Evolutionary conservation across 2,797 vertebrate species (phyloP), one percentile per base, ranked within the genome.

Genomic region (Sebastes flavidus): DNA sequence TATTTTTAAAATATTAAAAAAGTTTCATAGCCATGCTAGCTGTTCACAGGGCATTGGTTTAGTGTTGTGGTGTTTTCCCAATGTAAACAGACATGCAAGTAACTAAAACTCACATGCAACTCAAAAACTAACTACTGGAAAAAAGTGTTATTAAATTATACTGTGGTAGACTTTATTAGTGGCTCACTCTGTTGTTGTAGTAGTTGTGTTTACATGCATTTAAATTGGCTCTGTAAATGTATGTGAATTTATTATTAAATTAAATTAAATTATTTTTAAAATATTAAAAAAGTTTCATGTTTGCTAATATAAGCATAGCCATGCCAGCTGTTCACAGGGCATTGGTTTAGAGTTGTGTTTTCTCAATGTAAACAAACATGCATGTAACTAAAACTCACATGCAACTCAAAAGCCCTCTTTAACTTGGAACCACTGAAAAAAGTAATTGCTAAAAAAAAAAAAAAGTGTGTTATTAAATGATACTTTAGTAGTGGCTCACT

Each of bases 311-410:
- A 88, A 89, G 83, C 82, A 27, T 30, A 30, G 6, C 29, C 6
- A 30, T 30, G 29, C 67, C 88, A 88, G 59, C 78, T 25, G 67
- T 36, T 18, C 77, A 73, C 46, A 20, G 70, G 29, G 56, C 66
- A 70, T 82, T 88, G 86, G 78, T 90, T 81, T 85, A 82, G 59
- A 36, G 61, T 63, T 82, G 11, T 72, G 55, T 69, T 65, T 72
- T 79, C 13, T 5, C 13, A 46, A 69, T 18, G 72, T 87, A 87
- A 88, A 86, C 77, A 88, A 87, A 75, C 66, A 20, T 34, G 1
- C 1, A 78, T 54, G 29, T n/a, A 22, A 32, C n/a, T 3, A 38
- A 16, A 36, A 38, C n/a, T 27, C 20, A 54, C 20, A 11, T 67
- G 42, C 27, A 58, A 18, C 16, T 59, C 6, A 6, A 67, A 72